These are phyloP conservation scores for Philopedon plagiatum DNA, from an alignment of 2,888 invertebrate genomes.

Conservation along the genomic window DNA sequence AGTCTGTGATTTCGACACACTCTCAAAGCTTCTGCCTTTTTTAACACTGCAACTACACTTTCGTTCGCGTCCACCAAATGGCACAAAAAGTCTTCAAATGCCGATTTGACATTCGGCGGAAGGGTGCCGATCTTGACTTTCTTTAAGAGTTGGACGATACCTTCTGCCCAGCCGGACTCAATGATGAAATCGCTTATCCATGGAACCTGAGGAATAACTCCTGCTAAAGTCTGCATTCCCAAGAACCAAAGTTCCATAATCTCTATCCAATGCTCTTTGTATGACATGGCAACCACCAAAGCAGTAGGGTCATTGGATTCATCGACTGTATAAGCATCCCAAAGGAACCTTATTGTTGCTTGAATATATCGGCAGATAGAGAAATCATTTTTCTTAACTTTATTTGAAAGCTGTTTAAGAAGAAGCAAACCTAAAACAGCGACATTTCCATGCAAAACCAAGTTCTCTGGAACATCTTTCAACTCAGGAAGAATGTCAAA, in stretches of 20 bases:
- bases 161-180: constrained; percentile 95
- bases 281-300: constrained; percentile 86
- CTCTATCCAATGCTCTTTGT: constrained; percentile 92
- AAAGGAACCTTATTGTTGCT: constrained; percentile 89
- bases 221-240: constrained; percentile 90
- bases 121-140: constrained; percentile 88
- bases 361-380: constrained; percentile 91
- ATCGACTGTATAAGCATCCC: constrained; percentile 93
- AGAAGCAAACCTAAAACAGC: constrained; percentile 86
- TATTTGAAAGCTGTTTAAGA: constrained; percentile 86
- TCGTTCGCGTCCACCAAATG: constrained; percentile 86
- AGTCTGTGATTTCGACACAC: constrained; percentile 89
- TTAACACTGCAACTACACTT: constrained; percentile 81
- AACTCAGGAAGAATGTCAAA: constrained; percentile 88
- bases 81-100: constrained; percentile 91
- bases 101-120: constrained; percentile 87
- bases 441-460: constrained; percentile 88
- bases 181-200: constrained; percentile 94
- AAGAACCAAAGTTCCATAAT: constrained; percentile 93
- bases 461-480: constrained; percentile 86
- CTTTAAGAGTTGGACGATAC: constrained; percentile 85
- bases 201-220: constrained; percentile 83
- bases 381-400: constrained; percentile 89
- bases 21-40: constrained; percentile 85
- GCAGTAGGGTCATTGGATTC: constrained; percentile 88